Conservation (phyloP, 2,888 invertebrate species). For the Plebejus argus region DNA sequence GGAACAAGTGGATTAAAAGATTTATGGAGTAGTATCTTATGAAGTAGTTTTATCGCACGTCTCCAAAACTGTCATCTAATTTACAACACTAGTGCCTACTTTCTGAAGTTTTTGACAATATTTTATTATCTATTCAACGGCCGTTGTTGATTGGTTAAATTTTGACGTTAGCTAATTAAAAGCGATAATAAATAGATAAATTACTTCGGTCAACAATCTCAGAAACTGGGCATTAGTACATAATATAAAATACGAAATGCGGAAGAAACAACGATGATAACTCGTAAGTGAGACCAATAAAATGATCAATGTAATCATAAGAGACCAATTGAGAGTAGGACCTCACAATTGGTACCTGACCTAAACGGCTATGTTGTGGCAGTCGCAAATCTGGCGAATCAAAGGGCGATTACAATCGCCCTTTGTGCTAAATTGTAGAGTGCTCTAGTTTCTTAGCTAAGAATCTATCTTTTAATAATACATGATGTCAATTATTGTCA, state of each 20-base stretch:
- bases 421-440: not conserved
- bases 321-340: slow-evolving; percentile 8
- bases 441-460: not conserved
- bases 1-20: not conserved
- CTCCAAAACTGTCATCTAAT: not conserved
- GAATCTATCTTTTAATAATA: too few relatives aligned
- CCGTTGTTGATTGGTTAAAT: too few relatives aligned
- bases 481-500: not conserved
- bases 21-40: not conserved
- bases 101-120: too few relatives aligned
- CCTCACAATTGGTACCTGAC: slow-evolving; percentile 17
- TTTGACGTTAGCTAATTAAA: too few relatives aligned
- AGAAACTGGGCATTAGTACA: not conserved
- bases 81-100: not conserved
- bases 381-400: not conserved
- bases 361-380: not conserved
- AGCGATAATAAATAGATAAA: too few relatives aligned
- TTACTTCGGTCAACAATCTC: too few relatives aligned
- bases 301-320: slow-evolving; percentile 19
- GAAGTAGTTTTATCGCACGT: too few relatives aligned
- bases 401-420: not conserved
- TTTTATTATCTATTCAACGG: too few relatives aligned
- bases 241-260: not conserved
- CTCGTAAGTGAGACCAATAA: not conserved
- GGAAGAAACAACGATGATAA: not conserved